Evolutionary conservation across 2,113 vertebrate species (phyloP).

Genomic region (Chiloscyllium plagiosum): DNA sequence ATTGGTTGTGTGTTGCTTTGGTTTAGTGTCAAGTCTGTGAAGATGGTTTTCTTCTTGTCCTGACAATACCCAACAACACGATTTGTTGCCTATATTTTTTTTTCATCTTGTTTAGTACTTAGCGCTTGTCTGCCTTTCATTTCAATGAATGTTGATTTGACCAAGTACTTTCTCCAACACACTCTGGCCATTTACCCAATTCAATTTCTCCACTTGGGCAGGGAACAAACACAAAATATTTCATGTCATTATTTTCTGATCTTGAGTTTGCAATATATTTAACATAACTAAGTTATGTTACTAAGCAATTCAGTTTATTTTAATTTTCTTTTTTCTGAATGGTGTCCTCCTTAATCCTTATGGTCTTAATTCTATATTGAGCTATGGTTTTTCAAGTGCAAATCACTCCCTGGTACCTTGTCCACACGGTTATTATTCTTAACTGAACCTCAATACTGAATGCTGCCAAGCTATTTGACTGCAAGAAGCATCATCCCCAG

Average conservation of each 20-base stretch:
- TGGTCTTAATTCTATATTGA: not conserved
- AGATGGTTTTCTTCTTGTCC: not conserved
- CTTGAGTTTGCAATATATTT: not conserved
- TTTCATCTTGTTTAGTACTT: not conserved
- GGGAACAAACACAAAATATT: not conserved
- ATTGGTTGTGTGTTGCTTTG: not conserved
- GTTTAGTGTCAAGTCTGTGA: not conserved
- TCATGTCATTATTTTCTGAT: not conserved
- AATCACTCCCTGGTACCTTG: not conserved
- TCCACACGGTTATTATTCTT: not conserved
- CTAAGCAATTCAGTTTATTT: not conserved
- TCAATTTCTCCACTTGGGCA: not conserved
- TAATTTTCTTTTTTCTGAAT: not conserved
- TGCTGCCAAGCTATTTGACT: not conserved
- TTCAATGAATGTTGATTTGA: not conserved
- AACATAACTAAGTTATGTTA: not conserved
- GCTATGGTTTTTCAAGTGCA: not conserved
- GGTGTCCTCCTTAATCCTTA: not conserved
- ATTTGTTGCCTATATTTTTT: not conserved
- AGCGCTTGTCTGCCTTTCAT: not conserved
- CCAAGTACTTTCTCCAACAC: not conserved
- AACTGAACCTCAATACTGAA: not conserved
- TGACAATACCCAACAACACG: not conserved
- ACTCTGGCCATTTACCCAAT: not conserved
- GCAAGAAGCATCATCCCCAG: not conserved